Conservation (phyloP, 1,140 invertebrate genomes). For the Hypsibius dujardini region DNA sequence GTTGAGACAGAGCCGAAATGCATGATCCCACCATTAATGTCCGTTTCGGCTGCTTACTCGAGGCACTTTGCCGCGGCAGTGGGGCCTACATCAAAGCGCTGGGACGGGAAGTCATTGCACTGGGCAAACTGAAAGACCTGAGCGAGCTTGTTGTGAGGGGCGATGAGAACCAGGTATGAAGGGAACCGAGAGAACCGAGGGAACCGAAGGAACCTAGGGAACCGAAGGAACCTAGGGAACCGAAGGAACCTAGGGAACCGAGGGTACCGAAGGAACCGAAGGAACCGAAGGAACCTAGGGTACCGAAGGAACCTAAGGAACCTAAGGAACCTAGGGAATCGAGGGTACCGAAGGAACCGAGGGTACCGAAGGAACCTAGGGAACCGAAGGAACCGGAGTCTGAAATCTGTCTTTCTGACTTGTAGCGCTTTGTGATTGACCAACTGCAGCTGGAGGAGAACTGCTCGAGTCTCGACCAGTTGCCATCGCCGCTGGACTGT, state of each 20-base stretch:
- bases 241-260: too few relatives aligned
- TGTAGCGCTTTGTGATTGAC: neutral
- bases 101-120: conserved; percentile 62
- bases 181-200: too few relatives aligned
- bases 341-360: too few relatives aligned
- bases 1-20: conserved; percentile 37
- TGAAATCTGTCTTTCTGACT: neutral
- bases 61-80: conserved; percentile 78
- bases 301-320: too few relatives aligned
- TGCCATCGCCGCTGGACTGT: neutral
- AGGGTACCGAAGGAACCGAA: too few relatives aligned
- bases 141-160: conserved; percentile 31
- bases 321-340: too few relatives aligned
- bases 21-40: conserved; percentile 37
- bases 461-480: neutral
- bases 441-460: neutral
- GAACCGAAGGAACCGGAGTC: too few relatives aligned
- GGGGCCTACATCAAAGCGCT: conserved; percentile 63
- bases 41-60: conserved; percentile 73
- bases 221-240: too few relatives aligned
- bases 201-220: too few relatives aligned
- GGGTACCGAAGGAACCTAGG: too few relatives aligned
- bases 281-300: too few relatives aligned
- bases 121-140: conserved; percentile 63
- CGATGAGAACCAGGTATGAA: neutral